Percentiles rank a stretch among this genome's conserved stretches.
phyloP scores from a whole-genome alignment of 2,888 invertebrate species.

The Cerastis leucographa region DNA sequence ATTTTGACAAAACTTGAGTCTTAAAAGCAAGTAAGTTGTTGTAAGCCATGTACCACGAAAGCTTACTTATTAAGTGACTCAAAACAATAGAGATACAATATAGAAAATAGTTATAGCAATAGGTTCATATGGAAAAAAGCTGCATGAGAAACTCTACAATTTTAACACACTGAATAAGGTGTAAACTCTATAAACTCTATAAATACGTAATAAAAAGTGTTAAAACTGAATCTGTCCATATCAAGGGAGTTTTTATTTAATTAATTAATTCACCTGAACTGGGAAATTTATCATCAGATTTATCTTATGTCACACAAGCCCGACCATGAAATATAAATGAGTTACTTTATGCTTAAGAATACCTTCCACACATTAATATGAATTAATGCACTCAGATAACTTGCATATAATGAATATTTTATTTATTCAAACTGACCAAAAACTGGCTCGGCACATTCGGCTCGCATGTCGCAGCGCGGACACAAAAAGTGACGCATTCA shows the following conservation, averaged over 20 bases:
- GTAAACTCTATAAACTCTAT: neutral
- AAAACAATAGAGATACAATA: neutral
- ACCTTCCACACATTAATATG: conserved; percentile 65
- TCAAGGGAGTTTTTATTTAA: conserved; percentile 14
- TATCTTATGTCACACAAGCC: conserved; percentile 27
- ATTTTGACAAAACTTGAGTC: neutral
- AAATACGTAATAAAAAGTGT: neutral
- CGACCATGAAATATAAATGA: conserved; percentile 58
- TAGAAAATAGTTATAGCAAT: neutral
- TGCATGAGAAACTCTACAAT: no score
- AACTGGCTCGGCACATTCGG: conserved; percentile 72
- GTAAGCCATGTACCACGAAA: neutral
- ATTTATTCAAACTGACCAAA: conserved; percentile 82
- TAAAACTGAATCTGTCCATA: conserved; percentile 18
- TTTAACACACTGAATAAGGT: neutral
- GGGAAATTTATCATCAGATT: conserved; percentile 20
- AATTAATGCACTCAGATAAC: conserved; percentile 65
- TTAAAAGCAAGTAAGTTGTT: neutral
- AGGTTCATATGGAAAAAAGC: neutral
- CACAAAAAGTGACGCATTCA: conserved; percentile 79
- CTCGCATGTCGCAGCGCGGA: conserved; percentile 30
- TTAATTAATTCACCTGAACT: conserved; percentile 27
- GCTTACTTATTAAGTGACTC: neutral
- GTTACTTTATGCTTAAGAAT: conserved; percentile 64
- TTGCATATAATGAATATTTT: conserved; percentile 83